A percentile compares a stretch with the other conserved stretches of the same genome.
Conservation (phyloP, 2,797 vertebrate species). For the Ctenochaetus hawaiiensis region DNA sequence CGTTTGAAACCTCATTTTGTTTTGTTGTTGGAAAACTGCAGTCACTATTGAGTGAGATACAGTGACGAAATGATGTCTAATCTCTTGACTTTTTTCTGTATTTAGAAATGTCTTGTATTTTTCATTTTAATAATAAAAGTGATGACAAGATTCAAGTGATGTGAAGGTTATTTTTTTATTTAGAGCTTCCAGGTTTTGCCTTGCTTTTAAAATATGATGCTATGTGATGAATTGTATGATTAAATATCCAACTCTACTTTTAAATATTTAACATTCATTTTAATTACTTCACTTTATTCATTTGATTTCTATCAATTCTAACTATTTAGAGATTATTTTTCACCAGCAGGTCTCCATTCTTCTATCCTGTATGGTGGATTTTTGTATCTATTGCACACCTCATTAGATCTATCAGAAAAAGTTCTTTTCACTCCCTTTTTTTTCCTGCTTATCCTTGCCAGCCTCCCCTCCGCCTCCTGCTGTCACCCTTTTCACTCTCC, state of each 20-base stretch:
- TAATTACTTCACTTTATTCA: background rate
- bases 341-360: background rate
- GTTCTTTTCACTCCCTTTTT: background rate
- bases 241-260: background rate
- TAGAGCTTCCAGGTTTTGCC: background rate
- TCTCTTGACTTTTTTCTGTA: slow-evolving; percentile 40
- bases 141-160: slow-evolving; percentile 21
- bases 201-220: background rate
- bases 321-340: background rate
- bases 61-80: background rate
- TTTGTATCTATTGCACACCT: too few relatives aligned
- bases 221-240: background rate
- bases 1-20: slow-evolving; percentile 17
- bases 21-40: slow-evolving; percentile 28
- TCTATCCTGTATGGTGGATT: background rate
- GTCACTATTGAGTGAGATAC: slow-evolving; percentile 20
- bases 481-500: slow-evolving; percentile 71
- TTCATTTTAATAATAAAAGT: slow-evolving; percentile 82
- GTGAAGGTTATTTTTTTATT: background rate
- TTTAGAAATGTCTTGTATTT: slow-evolving; percentile 52
- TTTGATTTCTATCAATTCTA: background rate
- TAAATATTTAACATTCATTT: background rate
- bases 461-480: slow-evolving; percentile 34
- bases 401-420: background rate
- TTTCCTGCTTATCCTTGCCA: slow-evolving; percentile 22